Evolutionary conservation across 1,140 invertebrate genomes (phyloP), one percentile per base, ranked within the genome.

Genomic region (Littorina saxatilis): DNA sequence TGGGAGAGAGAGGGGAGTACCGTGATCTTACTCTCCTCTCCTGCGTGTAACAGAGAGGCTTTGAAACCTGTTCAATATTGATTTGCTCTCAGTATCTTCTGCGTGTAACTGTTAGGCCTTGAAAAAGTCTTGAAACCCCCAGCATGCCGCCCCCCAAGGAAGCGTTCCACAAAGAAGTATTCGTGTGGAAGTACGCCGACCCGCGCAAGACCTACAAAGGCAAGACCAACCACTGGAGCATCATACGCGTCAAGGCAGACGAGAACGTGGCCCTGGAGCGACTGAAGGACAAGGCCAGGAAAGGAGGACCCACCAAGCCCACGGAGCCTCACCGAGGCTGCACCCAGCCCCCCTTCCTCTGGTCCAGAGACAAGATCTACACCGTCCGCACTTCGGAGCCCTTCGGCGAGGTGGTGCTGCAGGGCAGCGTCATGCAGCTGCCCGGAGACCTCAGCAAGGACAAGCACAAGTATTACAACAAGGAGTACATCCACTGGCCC

Each of bases 381-480:
- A 13, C 23, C 17, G 2, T 68, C 9, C 32, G 35, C 9, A 35
- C 32, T 17, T 17, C 32, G 0, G 13, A 17, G 9, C 35, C 32
- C 66, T 68, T 68, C 66, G 32, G 23, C 66, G 35, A 39, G 32
- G 2, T 4, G 32, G 35, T 68, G 35, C 66, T 68, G 66, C 0
- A 40, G 15, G 66, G 37, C 66, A 32, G 37, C 32, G 37, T 15
- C 15, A 35, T 13, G 0, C 15, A 39, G 35, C 66, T 68, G 35
- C 66, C 66, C 15, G 66, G 66, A 35, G 35, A 39, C 35, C 66
- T 68, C 9, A 68, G 66, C 35, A 68, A 68, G 66, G 66, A 20
- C 35, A 29, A 4, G 32, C 66, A 68, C 66, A 68, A 40, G 66
- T 35, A 68, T 35, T 68, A 68, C 66, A 68, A 68, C 66, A 68